Percentiles rank a stretch among this genome's conserved stretches.
These are phyloP conservation scores for Pammene aurita DNA, from an alignment of 2,888 invertebrate genomes.

Conservation along the genomic window DNA sequence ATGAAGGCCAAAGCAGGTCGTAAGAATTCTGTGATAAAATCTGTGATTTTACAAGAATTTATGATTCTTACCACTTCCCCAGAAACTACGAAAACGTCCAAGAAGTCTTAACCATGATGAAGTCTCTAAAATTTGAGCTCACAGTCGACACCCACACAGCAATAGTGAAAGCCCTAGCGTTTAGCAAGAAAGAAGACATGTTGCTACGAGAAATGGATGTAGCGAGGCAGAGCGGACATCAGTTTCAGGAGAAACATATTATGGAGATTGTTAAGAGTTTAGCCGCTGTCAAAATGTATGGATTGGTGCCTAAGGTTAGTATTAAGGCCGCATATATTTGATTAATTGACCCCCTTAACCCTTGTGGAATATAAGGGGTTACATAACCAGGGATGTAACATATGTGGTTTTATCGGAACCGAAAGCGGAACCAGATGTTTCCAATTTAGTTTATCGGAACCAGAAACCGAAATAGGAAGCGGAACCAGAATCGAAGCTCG, in stretches of 20 bases:
- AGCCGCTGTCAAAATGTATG: slow-evolving; percentile 57
- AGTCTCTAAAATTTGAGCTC: slow-evolving; percentile 75
- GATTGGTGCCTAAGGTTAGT: slow-evolving; percentile 61
- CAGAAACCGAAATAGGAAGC: too few species aligned
- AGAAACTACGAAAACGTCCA: slow-evolving; percentile 72
- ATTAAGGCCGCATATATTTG: not conserved
- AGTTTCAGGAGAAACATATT: slow-evolving; percentile 71
- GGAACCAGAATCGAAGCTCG: too few species aligned
- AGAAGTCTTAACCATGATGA: slow-evolving; percentile 83
- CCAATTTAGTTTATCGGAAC: too few species aligned
- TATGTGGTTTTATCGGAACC: too few species aligned
- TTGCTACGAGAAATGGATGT: slow-evolving; percentile 66
- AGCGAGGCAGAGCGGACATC: slow-evolving; percentile 56
- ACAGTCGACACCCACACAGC: slow-evolving; percentile 78
- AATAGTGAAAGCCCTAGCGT: slow-evolving; percentile 77
- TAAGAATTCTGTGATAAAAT: too few species aligned
- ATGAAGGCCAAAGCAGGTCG: too few species aligned
- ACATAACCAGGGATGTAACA: too few species aligned
- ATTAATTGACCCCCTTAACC: too few species aligned
- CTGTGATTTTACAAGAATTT: too few species aligned
- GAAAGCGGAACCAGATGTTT: too few species aligned
- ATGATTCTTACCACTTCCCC: too few species aligned
- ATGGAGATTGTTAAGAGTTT: slow-evolving; percentile 77
- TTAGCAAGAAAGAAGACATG: slow-evolving; percentile 64
- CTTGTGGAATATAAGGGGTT: too few species aligned